A percentile compares a stretch with the other conserved stretches of the same genome.
phyloP scores from a whole-genome alignment of 2,888 invertebrate genomes.

The Harpalus rubripes region DNA sequence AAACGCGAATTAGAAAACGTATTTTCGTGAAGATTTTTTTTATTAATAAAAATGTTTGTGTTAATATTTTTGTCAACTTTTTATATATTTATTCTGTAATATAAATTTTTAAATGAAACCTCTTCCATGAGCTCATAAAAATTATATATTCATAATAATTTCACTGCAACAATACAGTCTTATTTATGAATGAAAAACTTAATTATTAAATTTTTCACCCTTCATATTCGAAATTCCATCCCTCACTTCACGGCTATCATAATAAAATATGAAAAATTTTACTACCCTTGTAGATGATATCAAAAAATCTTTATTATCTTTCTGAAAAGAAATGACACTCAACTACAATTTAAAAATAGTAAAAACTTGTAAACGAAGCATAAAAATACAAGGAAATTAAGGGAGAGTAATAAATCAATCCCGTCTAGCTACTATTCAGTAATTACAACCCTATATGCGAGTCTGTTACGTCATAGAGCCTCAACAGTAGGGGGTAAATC shows the following conservation, averaged over 20 bases:
- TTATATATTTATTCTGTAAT: too few species aligned
- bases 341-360: conserved; percentile 25
- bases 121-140: background rate
- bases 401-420: conserved; percentile 38
- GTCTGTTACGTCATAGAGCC: conserved; percentile 24
- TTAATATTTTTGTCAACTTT: too few species aligned
- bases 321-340: conserved; percentile 40
- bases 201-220: conserved; percentile 3
- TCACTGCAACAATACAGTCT: conserved; percentile 7
- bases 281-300: conserved; percentile 46
- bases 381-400: conserved; percentile 33
- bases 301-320: conserved; percentile 49
- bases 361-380: conserved; percentile 46
- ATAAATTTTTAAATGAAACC: too few species aligned
- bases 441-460: conserved; percentile 55
- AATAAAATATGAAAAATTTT: conserved; percentile 47
- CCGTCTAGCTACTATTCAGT: conserved; percentile 42
- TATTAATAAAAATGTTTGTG: too few species aligned
- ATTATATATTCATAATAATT: background rate
- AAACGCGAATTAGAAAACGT: too few species aligned
- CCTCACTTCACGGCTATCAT: conserved; percentile 29
- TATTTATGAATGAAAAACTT: conserved; percentile 31
- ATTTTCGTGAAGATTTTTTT: too few species aligned
- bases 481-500: conserved; percentile 55
- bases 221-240: conserved; percentile 14